A percentile compares a stretch with the other conserved stretches of the same genome.
Evolutionary conservation across 2,888 invertebrate genomes (phyloP).

Genomic region (Dascillus cervinus): DNA sequence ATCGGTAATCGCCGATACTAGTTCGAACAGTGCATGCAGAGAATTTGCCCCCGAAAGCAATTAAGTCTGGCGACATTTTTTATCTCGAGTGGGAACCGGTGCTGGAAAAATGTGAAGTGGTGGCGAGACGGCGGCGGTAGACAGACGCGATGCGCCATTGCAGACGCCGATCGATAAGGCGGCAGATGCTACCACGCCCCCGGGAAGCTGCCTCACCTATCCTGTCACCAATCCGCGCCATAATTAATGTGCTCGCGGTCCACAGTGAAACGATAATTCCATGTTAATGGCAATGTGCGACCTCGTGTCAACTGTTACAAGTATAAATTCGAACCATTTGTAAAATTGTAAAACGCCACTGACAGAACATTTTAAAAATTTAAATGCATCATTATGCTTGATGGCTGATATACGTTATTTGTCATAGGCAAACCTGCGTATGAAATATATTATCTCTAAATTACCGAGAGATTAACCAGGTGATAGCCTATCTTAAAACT

Average conservation of each 20-base stretch:
- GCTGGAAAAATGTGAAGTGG: too few species aligned
- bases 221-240: conserved; percentile 27
- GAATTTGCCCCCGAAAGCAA: too few species aligned
- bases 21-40: conserved; percentile 15
- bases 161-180: conserved; percentile 17
- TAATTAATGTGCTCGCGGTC: conserved; percentile 42
- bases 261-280: conserved; percentile 45
- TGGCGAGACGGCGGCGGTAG: conserved; percentile 15
- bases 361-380: conserved; percentile 10
- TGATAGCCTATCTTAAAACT: too few species aligned
- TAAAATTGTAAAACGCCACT: conserved; percentile 5
- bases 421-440: too few species aligned
- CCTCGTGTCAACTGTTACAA: conserved; percentile 27
- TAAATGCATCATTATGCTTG: conserved; percentile 9
- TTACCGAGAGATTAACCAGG: too few species aligned
- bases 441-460: too few species aligned
- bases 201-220: conserved; percentile 24
- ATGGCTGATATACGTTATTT: too few species aligned
- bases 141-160: conserved; percentile 20
- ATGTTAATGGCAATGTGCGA: conserved; percentile 47
- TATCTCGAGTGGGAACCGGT: too few species aligned
- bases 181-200: conserved; percentile 22
- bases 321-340: conserved; percentile 13
- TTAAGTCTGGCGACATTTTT: conserved; percentile 11
- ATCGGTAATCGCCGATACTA: conserved; percentile 28